A percentile compares a stretch with the other conserved stretches of the same genome.
Conservation (phyloP, 2,888 invertebrate genomes). For the Eurytoma adleriae region DNA sequence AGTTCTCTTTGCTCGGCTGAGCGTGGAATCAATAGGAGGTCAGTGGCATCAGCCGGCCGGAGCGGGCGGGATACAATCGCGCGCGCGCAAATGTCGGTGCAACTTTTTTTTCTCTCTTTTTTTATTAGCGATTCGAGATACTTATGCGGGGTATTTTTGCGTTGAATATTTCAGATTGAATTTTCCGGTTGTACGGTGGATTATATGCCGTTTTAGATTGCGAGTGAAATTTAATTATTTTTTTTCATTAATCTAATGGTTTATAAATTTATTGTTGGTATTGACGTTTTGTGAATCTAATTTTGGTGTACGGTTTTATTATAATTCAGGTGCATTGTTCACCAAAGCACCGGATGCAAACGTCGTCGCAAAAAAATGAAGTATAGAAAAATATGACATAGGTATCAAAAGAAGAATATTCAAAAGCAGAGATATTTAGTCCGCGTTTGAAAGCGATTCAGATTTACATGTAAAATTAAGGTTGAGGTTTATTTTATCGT, state of each 20-base stretch:
- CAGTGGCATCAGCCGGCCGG: constrained; percentile 43
- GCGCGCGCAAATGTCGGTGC: constrained; percentile 5
- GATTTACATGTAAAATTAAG: no score
- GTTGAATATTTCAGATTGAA: background rate
- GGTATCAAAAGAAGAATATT: no score
- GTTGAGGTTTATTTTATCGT: no score
- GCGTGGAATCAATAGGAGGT: constrained; percentile 51
- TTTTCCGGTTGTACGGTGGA: background rate
- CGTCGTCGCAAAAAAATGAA: no score
- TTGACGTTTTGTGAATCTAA: no score
- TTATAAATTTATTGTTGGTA: no score
- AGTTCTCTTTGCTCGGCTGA: constrained; percentile 11
- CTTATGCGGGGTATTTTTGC: background rate
- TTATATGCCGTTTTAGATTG: background rate
- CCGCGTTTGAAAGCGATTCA: no score
- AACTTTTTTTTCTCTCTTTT: background rate
- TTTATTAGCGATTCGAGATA: background rate
- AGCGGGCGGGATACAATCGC: background rate
- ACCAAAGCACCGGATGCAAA: no score
- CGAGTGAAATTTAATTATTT: background rate
- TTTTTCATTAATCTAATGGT: background rate
- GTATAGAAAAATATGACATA: no score
- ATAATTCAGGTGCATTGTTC: no score
- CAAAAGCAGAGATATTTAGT: no score
- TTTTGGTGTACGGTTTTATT: no score